Evolutionary conservation across 2,113 vertebrate species (phyloP).

Genomic region (Nestor notabilis): DNA sequence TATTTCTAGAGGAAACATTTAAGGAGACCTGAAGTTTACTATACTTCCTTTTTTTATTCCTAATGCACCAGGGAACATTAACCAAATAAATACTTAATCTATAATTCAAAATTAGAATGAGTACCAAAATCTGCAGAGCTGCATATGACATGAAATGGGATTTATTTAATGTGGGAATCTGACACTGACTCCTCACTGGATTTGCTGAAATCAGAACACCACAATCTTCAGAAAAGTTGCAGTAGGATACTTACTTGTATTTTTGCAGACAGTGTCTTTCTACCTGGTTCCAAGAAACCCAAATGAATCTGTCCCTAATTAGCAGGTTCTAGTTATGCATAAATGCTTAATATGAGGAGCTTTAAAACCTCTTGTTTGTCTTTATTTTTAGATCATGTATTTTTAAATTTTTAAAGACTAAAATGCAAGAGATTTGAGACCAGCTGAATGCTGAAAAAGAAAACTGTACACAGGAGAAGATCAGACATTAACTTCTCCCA

Average conservation of each 20-base stretch:
- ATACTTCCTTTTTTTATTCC: not conserved
- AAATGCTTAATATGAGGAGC: not conserved
- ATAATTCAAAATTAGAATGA: not conserved
- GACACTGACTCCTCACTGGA: not conserved
- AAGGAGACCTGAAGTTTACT: not conserved
- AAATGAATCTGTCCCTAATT: not conserved
- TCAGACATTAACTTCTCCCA: not conserved
- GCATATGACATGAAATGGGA: not conserved
- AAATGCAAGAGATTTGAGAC: not conserved
- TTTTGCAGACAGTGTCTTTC: not conserved
- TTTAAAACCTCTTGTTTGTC: not conserved
- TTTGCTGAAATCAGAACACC: not conserved
- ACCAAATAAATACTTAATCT: not conserved
- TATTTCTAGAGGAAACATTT: not conserved
- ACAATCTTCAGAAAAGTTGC: not conserved
- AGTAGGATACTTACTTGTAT: not conserved
- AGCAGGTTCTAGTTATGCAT: not conserved
- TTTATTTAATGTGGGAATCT: not conserved
- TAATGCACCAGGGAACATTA: not conserved
- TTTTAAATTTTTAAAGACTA: not conserved
- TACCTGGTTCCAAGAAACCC: not conserved
- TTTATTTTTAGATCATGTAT: not conserved
- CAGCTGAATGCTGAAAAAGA: not conserved
- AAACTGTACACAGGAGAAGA: not conserved
- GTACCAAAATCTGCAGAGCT: not conserved